Base-by-base conservation (phyloP, 2,113 vertebrate species). In the Oxygymnocypris stewartii region DNA sequence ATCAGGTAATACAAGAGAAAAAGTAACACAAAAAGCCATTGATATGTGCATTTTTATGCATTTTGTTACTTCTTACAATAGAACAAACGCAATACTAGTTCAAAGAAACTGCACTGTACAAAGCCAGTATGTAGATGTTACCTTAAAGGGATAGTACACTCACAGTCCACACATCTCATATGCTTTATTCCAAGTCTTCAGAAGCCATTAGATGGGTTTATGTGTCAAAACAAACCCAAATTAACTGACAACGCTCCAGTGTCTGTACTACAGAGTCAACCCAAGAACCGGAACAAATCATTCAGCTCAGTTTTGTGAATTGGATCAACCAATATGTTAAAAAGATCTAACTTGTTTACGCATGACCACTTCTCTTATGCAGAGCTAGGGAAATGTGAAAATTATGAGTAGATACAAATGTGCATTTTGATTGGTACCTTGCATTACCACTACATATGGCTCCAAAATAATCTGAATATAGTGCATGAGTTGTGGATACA, bases 281-380 rank as follows among this genome's bases (percentile, higher is more conserved):
- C 13, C 42, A 16, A 76, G 40, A 76, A 76, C 74, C 12, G 13
- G 42, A 76, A 76, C 1, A 44, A 76, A 49, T 49, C 42, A 28
- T 49, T 49, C 42, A 47, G n/a, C 25, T 25, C 23, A 10, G 47
- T 31, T 49, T 51, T 78, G 47, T 54, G 8, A 54, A 78, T 35
- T 78, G 76, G 16, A 51, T 54, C 25, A 78, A 18, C 14, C 76
- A 49, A 14, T 49, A 13, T n/a, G 28, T 49, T 49, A 7, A n/a
- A 76, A 73, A 40, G 18, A 73, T 23, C 35, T 8, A 73, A 73
- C 20, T 47, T 25, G 42, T 25, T 75, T 14, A 47, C 23, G 14
- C n/a, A 75, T n/a, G n/a, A n/a, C n/a, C n/a, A n/a, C n/a, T n/a
- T 76, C 42, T 47, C n/a, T 49, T 13, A 76, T 76, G 42, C 44